Percentiles rank a stretch among this genome's conserved stretches.
phyloP scores from a whole-genome alignment of 2,888 invertebrate genomes.

The Aporophyla nigra region DNA sequence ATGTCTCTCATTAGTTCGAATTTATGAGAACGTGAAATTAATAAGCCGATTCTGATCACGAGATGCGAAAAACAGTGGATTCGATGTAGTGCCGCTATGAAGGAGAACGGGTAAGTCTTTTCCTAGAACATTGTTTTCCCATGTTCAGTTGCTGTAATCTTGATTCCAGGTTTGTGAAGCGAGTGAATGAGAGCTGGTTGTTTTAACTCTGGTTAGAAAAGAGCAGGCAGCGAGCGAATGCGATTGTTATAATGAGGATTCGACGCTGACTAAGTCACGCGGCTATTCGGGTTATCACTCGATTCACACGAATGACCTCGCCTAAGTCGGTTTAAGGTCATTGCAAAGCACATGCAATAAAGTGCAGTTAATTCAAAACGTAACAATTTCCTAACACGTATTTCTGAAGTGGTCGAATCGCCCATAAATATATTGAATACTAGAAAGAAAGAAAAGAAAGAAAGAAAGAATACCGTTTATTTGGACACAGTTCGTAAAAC shows the following conservation, averaged over 20 bases:
- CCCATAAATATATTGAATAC: too few species aligned
- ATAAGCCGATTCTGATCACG: neutral
- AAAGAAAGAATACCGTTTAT: too few species aligned
- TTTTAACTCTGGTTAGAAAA: neutral
- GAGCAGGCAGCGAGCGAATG: neutral
- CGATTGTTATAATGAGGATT: too few species aligned
- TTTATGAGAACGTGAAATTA: neutral
- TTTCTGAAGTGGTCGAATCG: too few species aligned
- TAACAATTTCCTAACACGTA: too few species aligned
- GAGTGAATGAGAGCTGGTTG: neutral
- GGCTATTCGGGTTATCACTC: neutral
- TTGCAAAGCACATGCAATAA: too few species aligned
- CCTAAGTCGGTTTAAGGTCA: too few species aligned
- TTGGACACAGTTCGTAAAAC: too few species aligned
- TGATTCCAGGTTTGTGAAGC: neutral
- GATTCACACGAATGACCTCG: too few species aligned
- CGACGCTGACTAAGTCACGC: neutral
- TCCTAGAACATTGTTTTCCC: neutral
- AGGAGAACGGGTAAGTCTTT: neutral
- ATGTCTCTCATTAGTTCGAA: conserved; percentile 10
- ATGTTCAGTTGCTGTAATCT: neutral
- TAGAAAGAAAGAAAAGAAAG: too few species aligned
- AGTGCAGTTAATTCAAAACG: too few species aligned
- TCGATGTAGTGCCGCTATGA: neutral
- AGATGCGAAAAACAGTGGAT: neutral